A percentile compares a stretch with the other conserved stretches of the same genome.
These are phyloP conservation scores for Melipona quadrifasciata DNA, from an alignment of 1,140 invertebrate species.

Conservation along the genomic window DNA sequence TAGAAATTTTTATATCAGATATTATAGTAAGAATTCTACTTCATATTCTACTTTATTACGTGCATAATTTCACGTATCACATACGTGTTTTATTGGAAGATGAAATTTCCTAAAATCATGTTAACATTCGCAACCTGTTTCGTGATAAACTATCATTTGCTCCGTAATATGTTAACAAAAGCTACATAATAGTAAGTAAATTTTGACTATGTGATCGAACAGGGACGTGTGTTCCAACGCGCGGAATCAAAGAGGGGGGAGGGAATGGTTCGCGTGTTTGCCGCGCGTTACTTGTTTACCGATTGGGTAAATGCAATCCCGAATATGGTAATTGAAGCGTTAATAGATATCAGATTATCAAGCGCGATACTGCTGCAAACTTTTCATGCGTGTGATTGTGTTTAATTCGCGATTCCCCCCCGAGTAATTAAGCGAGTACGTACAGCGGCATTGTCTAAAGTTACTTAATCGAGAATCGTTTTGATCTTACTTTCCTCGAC, in stretches of 20 bases:
- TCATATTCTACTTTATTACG: too few species aligned
- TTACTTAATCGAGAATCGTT: conserved; percentile 4
- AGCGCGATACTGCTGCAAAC: conserved; percentile 24
- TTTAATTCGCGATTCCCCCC: conserved; percentile 36
- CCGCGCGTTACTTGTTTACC: conserved; percentile 36
- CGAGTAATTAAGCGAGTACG: conserved; percentile 27
- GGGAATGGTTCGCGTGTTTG: background rate
- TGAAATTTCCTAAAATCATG: too few species aligned
- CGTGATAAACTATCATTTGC: too few species aligned
- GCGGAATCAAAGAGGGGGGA: background rate
- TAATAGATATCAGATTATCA: conserved; percentile 53
- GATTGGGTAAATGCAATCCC: conserved; percentile 21
- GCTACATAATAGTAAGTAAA: background rate
- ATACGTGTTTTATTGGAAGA: too few species aligned
- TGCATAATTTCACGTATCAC: too few species aligned
- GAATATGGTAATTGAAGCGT: conserved; percentile 50
- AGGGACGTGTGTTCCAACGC: background rate
- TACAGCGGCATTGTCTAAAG: background rate
- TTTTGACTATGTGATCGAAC: background rate
- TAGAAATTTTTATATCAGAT: too few species aligned
- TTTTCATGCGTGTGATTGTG: conserved; percentile 44
- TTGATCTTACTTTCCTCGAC: background rate
- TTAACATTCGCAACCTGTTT: too few species aligned
- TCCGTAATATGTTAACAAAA: too few species aligned
- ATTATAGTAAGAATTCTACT: too few species aligned